These are phyloP conservation scores for Rattus rattus DNA, from an alignment of 2,113 vertebrate species.

Conservation along the genomic window DNA sequence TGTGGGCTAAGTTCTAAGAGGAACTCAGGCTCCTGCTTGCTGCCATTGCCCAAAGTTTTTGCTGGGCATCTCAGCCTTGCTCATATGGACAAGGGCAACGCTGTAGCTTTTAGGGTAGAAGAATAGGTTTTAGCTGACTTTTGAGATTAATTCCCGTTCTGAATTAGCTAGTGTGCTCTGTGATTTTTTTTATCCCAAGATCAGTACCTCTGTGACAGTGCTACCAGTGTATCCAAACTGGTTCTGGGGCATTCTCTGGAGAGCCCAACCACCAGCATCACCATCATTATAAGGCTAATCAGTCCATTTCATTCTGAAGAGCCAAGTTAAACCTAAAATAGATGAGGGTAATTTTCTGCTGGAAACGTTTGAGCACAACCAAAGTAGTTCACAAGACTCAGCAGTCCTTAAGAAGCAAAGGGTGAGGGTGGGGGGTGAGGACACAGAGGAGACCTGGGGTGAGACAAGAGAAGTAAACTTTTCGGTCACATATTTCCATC, in stretches of 20 bases:
- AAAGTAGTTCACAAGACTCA: conserved; percentile 64
- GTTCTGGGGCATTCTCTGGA: conserved; percentile 28
- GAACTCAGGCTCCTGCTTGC: neutral
- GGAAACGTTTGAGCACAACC: conserved; percentile 58
- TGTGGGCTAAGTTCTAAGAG: neutral
- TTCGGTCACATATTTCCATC: neutral
- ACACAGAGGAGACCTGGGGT: neutral
- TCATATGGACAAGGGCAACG: neutral
- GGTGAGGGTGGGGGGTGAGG: neutral
- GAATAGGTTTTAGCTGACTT: neutral
- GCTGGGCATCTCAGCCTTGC: neutral
- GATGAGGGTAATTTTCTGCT: conserved; percentile 60
- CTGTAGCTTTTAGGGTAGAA: neutral
- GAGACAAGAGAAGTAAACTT: neutral
- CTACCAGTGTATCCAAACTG: neutral
- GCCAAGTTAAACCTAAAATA: conserved; percentile 52
- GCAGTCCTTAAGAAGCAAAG: conserved; percentile 53
- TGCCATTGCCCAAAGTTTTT: too few relatives aligned
- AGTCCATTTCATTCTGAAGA: conserved; percentile 68
- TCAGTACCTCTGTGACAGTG: neutral
- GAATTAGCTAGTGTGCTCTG: conserved; percentile 8
- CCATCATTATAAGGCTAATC: conserved; percentile 31
- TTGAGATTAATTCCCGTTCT: conserved; percentile 23
- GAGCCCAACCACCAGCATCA: neutral
- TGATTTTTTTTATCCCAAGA: conserved; percentile 22